These are phyloP conservation scores for Macrosoma leucophasiata DNA, from an alignment of 2,888 invertebrate species.

Conservation along the genomic window DNA sequence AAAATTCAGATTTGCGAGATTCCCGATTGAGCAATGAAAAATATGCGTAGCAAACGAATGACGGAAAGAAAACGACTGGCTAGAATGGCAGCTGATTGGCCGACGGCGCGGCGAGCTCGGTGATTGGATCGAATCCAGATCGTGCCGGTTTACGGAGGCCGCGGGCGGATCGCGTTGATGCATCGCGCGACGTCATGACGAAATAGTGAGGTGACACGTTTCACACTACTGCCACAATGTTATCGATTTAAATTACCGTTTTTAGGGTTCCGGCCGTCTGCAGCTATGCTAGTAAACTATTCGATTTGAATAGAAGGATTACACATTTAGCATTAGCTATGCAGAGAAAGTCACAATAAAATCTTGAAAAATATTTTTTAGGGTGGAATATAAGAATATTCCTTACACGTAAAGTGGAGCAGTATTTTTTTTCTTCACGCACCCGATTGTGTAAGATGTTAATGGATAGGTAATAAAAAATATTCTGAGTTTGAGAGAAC, in stretches of 20 bases:
- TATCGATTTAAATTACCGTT: constrained; percentile 23
- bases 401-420: no score
- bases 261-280: no score
- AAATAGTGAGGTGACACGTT: constrained; percentile 47
- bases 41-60: constrained; percentile 36
- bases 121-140: constrained; percentile 67
- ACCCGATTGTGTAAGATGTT: no score
- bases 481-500: no score
- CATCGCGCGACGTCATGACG: constrained; percentile 41
- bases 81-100: constrained; percentile 60
- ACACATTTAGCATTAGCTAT: no score
- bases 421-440: no score
- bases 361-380: no score
- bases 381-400: no score
- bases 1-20: constrained; percentile 32
- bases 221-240: constrained; percentile 20
- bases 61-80: constrained; percentile 51
- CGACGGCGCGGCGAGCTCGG: constrained; percentile 51
- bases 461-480: no score
- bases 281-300: no score
- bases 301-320: no score
- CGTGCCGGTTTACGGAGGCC: constrained; percentile 60
- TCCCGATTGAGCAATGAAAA: constrained; percentile 21
- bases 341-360: no score
- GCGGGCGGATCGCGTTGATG: constrained; percentile 62